Evolutionary conservation across 2,888 invertebrate genomes (phyloP), one percentile per base, ranked within the genome.

Genomic region (Litoditis marina): DNA sequence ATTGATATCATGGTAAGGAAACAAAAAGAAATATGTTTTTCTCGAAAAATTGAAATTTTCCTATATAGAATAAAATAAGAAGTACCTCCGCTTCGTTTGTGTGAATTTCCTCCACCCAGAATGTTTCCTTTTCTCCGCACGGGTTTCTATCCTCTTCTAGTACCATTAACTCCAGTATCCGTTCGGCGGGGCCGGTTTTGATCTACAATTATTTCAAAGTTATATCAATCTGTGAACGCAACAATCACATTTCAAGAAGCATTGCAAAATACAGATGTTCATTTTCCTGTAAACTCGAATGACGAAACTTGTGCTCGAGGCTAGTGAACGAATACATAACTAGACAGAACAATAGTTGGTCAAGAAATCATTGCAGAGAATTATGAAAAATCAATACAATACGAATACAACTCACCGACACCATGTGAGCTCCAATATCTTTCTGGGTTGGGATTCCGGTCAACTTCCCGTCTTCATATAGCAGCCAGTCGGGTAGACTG

Each of bases 391-490:
- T n/a, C n/a, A n/a, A n/a, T n/a, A n/a, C n/a, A n/a, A n/a, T n/a
- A n/a, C n/a, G n/a, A n/a, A n/a, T n/a, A n/a, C n/a, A n/a, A n/a
- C n/a, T n/a, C n/a, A 85, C 84, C 64, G 83, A 80, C 30, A 85
- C 74, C 69, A 88, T 88, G 81, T 89, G 87, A 53, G 88, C 86
- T 55, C 90, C 91, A 13, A 89, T 83, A 82, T 91, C 78, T 31
- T 73, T 52, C 39, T 80, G 77, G 4, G 78, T 72, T 52, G 73
- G 78, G 44, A 72, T 68, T 52, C 63, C 76, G 55, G 57, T 55
- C n/a, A 74, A 63, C 2, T 55, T 64, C 42, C 39, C 39, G 25
- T 69, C 61, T 27, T 51, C 53, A 50, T 68, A 51, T 46, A 60
- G 53, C 32, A 85, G 67, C 84, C 84, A 85, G 3, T 66, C 56